Percentiles rank a stretch among this genome's conserved stretches.
phyloP scores from a whole-genome alignment of 2,113 vertebrate genomes.

The Picathartes gymnocephalus region DNA sequence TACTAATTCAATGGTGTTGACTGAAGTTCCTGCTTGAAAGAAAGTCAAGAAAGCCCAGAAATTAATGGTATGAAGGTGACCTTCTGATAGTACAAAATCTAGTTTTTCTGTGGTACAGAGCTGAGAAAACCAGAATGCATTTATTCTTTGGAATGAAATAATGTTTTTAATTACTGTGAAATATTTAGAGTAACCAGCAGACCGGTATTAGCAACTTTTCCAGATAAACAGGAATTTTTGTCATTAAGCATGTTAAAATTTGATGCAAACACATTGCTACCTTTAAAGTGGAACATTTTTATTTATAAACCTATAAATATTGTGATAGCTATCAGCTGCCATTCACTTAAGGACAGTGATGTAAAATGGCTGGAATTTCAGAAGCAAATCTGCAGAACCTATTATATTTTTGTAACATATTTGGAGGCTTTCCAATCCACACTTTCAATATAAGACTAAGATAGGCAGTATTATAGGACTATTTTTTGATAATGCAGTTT shows the following conservation, averaged over 20 bases:
- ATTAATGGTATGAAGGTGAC: background rate
- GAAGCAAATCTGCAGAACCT: constrained; percentile 27
- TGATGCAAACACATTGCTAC: constrained; percentile 24
- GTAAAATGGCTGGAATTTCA: constrained; percentile 56
- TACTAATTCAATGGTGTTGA: background rate
- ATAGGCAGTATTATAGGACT: constrained; percentile 25
- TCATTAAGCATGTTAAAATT: constrained; percentile 25
- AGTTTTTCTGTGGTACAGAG: background rate
- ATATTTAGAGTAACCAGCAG: background rate
- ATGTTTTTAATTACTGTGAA: background rate
- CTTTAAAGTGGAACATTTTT: constrained; percentile 48
- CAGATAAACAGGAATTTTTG: background rate
- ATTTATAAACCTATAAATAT: constrained; percentile 50
- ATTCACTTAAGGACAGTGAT: constrained; percentile 48
- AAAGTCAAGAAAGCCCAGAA: background rate
- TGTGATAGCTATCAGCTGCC: constrained; percentile 50
- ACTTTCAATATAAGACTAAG: constrained; percentile 54
- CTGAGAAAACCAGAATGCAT: background rate
- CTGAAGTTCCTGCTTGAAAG: background rate
- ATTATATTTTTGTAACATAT: constrained; percentile 34
- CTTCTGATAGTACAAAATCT: background rate
- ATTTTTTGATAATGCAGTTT: constrained; percentile 65
- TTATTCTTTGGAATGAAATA: background rate
- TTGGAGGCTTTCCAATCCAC: constrained; percentile 56
- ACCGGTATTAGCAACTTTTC: background rate